Evolutionary conservation across 2,888 invertebrate genomes (phyloP), one percentile per base, ranked within the genome.

Genomic region (Caenorhabditis sp.): DNA sequence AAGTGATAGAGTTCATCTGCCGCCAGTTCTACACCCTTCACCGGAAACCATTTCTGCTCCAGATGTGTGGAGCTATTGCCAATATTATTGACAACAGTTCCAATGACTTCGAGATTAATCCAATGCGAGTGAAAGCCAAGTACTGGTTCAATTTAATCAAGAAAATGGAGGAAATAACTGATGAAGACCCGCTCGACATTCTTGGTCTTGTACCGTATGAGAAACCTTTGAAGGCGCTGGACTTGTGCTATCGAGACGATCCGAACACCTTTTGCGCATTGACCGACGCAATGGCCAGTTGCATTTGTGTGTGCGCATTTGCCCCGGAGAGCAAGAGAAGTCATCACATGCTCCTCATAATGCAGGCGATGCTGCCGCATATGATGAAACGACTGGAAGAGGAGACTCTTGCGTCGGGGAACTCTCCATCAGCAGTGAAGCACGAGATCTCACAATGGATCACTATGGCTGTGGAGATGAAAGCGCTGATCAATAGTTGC

Each of bases 231-330:
- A 90, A 89, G 69, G 96, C 98, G 0, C 95, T 98, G 67, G 99
- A 99, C 93, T 98, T 99, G 93, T 99, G 99, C 92, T 99, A 99
- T 92, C 95, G 97, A 87, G 98, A 98, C 92, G 98, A 99, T 92
- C 95, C 97, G 65, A 98, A 98, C 92, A 96, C 97, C 94, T 97
- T 98, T 67, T 96, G 96, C 11, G 96, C 99, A 8, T 93, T 98
- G 81, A 90, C 91, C 5, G 98, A 99, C 92, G 97, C 97, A 88
- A 96, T 99, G 91, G 97, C 97, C n/a, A 94, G 98, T 70, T 98
- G 98, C 92, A 97, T 99, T 0, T 98, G 99, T 95, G 98, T 99
- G 0, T 96, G 98, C 5, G 97, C 98, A 0, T 99, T 98, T 92
- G 96, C 98, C 0, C 96, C 98, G 6, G 98, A 99, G 92, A 97